Evolutionary conservation across 1,140 invertebrate genomes (phyloP).

Genomic region (Bombus sibiricus): DNA sequence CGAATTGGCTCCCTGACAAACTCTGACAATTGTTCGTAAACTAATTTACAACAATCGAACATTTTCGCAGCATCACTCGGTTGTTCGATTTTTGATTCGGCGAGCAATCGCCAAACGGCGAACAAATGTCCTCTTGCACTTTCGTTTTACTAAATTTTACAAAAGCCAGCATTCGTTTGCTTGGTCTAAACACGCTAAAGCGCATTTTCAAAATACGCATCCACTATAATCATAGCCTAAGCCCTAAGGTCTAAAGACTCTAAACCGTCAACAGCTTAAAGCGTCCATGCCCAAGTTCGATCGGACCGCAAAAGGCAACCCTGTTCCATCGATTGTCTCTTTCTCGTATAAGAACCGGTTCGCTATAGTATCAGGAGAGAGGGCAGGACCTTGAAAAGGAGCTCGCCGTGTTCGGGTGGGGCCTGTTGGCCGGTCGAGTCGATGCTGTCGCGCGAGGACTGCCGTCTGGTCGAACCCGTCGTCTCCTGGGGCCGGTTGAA

Average conservation of each 20-base stretch:
- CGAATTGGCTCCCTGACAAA: too few species aligned
- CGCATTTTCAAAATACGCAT: too few species aligned
- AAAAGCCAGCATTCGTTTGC: too few species aligned
- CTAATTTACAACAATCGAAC: too few species aligned
- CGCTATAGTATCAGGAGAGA: slow-evolving; percentile 47
- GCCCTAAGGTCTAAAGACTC: too few species aligned
- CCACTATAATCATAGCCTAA: not conserved
- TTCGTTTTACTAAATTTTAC: too few species aligned
- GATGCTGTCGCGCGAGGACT: slow-evolving; percentile 71
- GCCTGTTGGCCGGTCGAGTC: slow-evolving; percentile 70
- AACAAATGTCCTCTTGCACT: too few species aligned
- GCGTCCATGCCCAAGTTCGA: not conserved
- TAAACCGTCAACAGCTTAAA: not conserved
- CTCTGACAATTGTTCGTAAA: too few species aligned
- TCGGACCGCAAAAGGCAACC: not conserved
- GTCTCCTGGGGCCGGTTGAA: slow-evolving; percentile 63
- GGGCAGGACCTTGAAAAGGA: slow-evolving; percentile 77
- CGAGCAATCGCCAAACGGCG: too few species aligned
- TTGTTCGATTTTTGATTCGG: too few species aligned
- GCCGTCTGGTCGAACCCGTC: slow-evolving; percentile 67
- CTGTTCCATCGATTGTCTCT: not conserved
- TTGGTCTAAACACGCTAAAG: too few species aligned
- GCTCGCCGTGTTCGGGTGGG: slow-evolving; percentile 77
- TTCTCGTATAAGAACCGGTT: not conserved
- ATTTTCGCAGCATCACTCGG: too few species aligned